Percentiles rank a stretch among this genome's conserved stretches.
Evolutionary conservation across 2,888 invertebrate species (phyloP).

Genomic region (Biston stratarius): DNA sequence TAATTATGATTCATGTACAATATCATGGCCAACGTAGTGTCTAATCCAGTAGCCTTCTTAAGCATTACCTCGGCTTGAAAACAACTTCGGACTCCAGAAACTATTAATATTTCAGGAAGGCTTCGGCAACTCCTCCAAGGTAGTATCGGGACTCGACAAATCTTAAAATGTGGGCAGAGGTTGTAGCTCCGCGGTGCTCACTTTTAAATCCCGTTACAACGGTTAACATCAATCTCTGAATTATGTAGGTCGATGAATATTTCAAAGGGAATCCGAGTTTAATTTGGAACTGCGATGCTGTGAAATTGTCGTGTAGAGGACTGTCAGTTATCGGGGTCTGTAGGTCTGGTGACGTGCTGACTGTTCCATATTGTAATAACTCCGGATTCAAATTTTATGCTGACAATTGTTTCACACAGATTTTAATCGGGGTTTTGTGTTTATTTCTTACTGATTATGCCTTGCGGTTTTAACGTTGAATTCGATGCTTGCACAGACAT

Average conservation of each 20-base stretch:
- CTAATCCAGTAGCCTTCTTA: no score
- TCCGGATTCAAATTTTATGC: constrained; percentile 3
- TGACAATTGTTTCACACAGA: background rate
- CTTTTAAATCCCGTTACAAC: constrained; percentile 29
- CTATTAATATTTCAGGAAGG: constrained; percentile 14
- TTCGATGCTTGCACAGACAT: background rate
- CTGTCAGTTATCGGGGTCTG: constrained; percentile 9
- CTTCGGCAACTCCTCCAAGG: background rate
- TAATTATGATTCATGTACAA: no score
- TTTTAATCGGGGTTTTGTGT: background rate
- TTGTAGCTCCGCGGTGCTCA: constrained; percentile 2
- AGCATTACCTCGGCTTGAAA: no score
- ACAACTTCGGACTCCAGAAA: background rate
- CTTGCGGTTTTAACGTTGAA: background rate
- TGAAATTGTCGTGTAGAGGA: constrained; percentile 18
- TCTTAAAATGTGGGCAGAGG: constrained; percentile 3
- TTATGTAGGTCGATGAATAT: constrained; percentile 40
- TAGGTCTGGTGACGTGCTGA: constrained; percentile 13
- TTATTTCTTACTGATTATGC: background rate
- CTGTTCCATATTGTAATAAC: constrained; percentile 5
- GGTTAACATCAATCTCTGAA: constrained; percentile 38
- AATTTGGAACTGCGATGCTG: constrained; percentile 34
- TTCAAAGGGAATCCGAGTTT: constrained; percentile 33
- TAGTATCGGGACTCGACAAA: background rate
- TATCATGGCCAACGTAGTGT: no score